Base-by-base conservation (phyloP, 2,797 vertebrate species). In the Muscicapa striata region DNA sequence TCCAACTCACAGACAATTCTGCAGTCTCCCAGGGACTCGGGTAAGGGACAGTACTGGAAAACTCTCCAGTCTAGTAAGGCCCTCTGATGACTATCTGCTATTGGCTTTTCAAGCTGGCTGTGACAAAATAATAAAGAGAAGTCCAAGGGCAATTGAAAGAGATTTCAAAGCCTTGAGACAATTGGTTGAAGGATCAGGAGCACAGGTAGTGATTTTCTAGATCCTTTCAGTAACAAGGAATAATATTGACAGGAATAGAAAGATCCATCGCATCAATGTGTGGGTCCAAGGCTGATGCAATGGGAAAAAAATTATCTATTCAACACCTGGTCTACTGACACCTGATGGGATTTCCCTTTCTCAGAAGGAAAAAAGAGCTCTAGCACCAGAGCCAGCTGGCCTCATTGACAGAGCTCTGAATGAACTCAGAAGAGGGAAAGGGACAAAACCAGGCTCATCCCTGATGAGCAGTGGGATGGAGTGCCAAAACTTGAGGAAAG, bases 191-290 rank as follows among this genome's bases (percentile, higher is more conserved):
- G 27, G 27, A 38, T 45, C n/a, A 62, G 40, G 27, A 82, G 40
- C 29, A 46, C 40, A 38, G 38, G 22, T 27, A 52, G 67, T 54
- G 22, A 72, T 62, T 82, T 62, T 57, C 22, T 38, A 0, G 0
- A 43, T 81, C 46, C 49, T 61, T 70, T n/a, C 45, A 40, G 14
- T 62, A 70, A 62, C 40, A 54, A 32, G n/a, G 29, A 82, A 27
- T 30, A 62, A 62, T n/a, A 62, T 1, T 62, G 48, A 82, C 24
- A 54, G 67, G 22, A 62, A 46, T 17, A 72, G 41, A 23, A 62
- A 82, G n/a, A 62, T 38, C 40, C 6, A 7, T 23, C 22, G 38
- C 0, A 0, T 54, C n/a, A 52, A 21, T 15, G 10, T 1, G 1
- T 38, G 29, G 29, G 23, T 54, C 48, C 11, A 9, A 70, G 57